phyloP scores from a whole-genome alignment of 64 coral and sea anemone genomes.

The Pocillopora damicornis region DNA sequence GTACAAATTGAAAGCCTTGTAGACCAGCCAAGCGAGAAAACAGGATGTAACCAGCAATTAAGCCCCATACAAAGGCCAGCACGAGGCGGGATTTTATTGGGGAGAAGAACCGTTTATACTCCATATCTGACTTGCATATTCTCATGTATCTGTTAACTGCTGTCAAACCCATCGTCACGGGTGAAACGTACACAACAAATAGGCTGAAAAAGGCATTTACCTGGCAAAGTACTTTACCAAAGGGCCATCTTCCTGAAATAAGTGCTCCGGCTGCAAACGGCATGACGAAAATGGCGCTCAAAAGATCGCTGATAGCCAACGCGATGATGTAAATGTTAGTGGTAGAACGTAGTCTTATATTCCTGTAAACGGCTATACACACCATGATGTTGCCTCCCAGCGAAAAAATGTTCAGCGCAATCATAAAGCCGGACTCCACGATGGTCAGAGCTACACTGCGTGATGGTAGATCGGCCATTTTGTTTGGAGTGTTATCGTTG shows the following conservation, averaged over 20 bases:
- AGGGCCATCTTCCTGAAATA: not conserved
- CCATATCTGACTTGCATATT: not conserved
- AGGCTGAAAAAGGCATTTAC: not conserved
- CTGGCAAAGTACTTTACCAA: not conserved
- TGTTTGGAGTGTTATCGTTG: not conserved
- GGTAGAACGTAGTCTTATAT: not conserved
- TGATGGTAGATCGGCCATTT: not conserved
- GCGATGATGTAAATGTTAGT: not conserved
- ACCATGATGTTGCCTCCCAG: not conserved
- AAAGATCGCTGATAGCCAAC: not conserved
- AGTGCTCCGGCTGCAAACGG: not conserved
- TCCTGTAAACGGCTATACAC: not conserved
- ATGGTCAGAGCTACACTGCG: not conserved
- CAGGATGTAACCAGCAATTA: not conserved
- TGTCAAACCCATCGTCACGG: not conserved
- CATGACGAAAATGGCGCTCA: conserved; percentile 5
- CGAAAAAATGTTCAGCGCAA: not conserved
- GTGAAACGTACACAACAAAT: not conserved
- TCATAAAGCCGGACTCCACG: not conserved
- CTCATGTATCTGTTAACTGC: not conserved
- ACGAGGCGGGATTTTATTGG: not conserved
- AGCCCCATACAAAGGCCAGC: not conserved
- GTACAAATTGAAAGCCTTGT: not conserved
- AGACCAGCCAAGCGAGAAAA: not conserved
- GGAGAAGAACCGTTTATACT: not conserved